Evolutionary conservation across 2,797 vertebrate genomes (phyloP).

Genomic region (Notamacropus eugenii): DNA sequence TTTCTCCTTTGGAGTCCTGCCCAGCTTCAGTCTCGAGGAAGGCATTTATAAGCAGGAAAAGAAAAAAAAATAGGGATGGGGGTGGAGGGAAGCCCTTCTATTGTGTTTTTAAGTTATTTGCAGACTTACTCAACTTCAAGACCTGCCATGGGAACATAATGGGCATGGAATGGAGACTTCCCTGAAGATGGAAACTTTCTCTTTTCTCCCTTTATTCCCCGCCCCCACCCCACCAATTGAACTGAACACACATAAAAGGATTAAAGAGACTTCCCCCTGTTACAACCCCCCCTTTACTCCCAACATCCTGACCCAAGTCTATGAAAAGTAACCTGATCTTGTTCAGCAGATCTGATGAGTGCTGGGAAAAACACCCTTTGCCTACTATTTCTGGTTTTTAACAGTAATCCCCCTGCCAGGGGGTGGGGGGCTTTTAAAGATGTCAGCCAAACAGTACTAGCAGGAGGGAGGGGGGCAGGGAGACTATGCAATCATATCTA

Average conservation of each 20-base stretch:
- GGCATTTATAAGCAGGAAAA: constrained; percentile 83
- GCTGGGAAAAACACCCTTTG: constrained; percentile 16
- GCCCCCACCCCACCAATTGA: constrained; percentile 65
- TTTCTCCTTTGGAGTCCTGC: constrained; percentile 87
- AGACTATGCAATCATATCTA: accelerated
- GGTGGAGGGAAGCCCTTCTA: constrained; percentile 33
- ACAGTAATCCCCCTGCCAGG: neutral
- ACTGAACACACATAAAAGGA: constrained; percentile 46
- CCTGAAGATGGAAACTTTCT: constrained; percentile 58
- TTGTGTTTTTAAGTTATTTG: constrained; percentile 80
- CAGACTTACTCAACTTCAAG: constrained; percentile 78
- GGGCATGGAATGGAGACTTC: constrained; percentile 63
- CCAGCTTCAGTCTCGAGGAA: constrained; percentile 84
- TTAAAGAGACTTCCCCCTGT: constrained; percentile 51
- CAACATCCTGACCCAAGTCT: constrained; percentile 33
- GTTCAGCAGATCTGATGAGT: neutral
- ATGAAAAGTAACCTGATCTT: constrained; percentile 57
- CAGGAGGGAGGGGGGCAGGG: constrained; percentile 29
- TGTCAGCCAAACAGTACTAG: constrained; percentile 20
- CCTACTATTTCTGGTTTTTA: neutral
- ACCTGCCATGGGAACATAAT: constrained; percentile 68
- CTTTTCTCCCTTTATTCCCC: neutral
- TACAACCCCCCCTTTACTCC: neutral
- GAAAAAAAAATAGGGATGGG: neutral
- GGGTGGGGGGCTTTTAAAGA: neutral